phyloP scores from a whole-genome alignment of 2,888 invertebrate species.

The Ptychoptera contaminata region DNA sequence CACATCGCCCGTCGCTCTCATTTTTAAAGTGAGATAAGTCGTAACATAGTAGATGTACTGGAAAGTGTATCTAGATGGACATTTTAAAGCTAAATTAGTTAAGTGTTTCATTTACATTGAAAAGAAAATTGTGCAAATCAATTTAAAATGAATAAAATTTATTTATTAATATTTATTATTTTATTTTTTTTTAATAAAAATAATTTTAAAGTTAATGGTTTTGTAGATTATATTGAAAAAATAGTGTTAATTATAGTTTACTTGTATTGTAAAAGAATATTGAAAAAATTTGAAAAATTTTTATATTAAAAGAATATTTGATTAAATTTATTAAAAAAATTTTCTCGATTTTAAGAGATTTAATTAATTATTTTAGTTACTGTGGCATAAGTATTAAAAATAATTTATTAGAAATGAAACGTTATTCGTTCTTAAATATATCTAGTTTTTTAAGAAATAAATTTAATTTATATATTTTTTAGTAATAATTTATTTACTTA shows the following conservation, averaged over 20 bases:
- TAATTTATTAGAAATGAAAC: conserved; percentile 45
- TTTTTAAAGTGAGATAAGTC: conserved; percentile 54
- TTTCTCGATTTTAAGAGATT: conserved; percentile 47
- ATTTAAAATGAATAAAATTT: conserved; percentile 23
- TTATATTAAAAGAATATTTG: conserved; percentile 37
- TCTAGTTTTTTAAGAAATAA: conserved; percentile 51
- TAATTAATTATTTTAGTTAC: conserved; percentile 40
- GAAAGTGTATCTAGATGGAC: conserved; percentile 54
- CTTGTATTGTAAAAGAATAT: conserved; percentile 40
- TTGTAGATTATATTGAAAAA: conserved; percentile 36
- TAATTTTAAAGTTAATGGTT: conserved; percentile 31
- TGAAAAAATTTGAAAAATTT: conserved; percentile 35
- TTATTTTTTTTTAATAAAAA: conserved; percentile 25
- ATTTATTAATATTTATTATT: conserved; percentile 20
- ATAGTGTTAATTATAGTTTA: conserved; percentile 37
- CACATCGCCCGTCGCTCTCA: conserved; percentile 69
- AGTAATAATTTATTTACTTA: conserved; percentile 21
- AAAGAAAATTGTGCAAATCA: conserved; percentile 35
- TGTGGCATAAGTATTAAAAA: conserved; percentile 44
- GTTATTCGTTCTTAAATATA: conserved; percentile 49
- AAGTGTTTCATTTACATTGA: conserved; percentile 47
- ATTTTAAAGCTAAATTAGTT: conserved; percentile 41
- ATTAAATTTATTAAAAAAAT: conserved; percentile 31
- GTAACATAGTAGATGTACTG: conserved; percentile 67
- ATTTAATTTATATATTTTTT: conserved; percentile 33